Base-by-base conservation (phyloP, 2,888 invertebrate species). In the Marronus borbonicus region DNA sequence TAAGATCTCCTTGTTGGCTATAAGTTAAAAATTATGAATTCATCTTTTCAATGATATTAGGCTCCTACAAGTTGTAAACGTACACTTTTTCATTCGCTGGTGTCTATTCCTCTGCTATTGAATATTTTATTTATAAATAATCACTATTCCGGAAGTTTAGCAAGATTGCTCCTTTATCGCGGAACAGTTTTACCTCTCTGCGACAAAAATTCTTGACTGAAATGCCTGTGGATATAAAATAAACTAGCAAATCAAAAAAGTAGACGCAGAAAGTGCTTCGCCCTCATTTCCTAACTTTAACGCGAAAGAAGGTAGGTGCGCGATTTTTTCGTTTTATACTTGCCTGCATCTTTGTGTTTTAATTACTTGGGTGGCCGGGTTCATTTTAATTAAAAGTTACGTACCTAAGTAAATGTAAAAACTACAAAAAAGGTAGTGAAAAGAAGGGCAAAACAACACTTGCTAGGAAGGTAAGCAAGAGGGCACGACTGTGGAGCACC, bases 311-410 rank as follows among this genome's bases (percentile, higher is more conserved):
- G n/a, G 12, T 44, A 24, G 44, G 44, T 8, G 8, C 44, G 44
- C 55, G 10, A 70, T 8, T 28, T 44, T 55, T 68, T 36, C 55
- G 49, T 70, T 70, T 70, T 70, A 24, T 55, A 10, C 7, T 31
- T 36, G 20, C 70, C 7, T 70, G 55, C 36, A 55, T 70, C 58
- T 70, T 70, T 70, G 70, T 58, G 70, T 36, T 70, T 70, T 70
- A 58, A 70, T 70, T 70, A 70, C 70, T 52, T 36, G 70, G 36
- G 31, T 70, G 70, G 70, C 70, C 14, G 70, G 55, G 31, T 58
- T 70, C 70, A 55, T 70, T 70, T 70, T 70, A 70, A 70, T 70
- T 70, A 70, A 70, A 55, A 70, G 70, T 31, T 36, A 58, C 55
- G 52, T 52, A 17, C 52, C 52, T 17, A 52, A 52, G 36, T 70